Evolutionary conservation across 2,797 vertebrate species (phyloP), one percentile per base, ranked within the genome.

Genomic region (Cyclopterus lumpus): DNA sequence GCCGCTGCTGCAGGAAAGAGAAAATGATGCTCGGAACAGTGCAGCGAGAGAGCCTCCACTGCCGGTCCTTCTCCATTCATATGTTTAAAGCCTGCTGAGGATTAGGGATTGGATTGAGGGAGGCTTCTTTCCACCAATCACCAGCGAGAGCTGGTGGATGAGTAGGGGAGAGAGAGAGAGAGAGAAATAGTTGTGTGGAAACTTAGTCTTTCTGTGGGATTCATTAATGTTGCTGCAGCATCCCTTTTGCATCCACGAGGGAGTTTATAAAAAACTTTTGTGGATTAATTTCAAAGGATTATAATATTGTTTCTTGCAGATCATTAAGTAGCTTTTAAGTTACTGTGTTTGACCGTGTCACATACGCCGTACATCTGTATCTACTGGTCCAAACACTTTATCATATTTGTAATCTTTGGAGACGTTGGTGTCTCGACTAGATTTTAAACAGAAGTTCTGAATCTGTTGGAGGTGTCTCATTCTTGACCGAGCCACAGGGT

Each of bases 41-140:
- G 79, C 64, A 62, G 77, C 5, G 67, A 67, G 71, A 72, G 61
- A 77, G 69, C 58, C 5, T n/a, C 20, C 18, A 55, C 67, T 12
- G 51, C 71, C 15, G 14, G 62, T 81, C 74, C 65, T 82, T 71
- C 73, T 75, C 75, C 78, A 78, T 71, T 83, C 89, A 78, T 71
- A 78, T 75, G 76, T 79, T 77, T 57, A 73, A 84, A 86, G 74
- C 60, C 75, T 73, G 76, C 40, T 77, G 82, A 73, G 74, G 71
- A 83, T 85, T 74, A 71, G 75, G 70, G 85, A 81, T 84, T 85
- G 88, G 83, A 84, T 62, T 79, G 60, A 79, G 57, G 72, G 63
- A 80, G 67, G 77, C 44, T 83, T 81, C 80, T 77, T 73, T 83
- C 81, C 75, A 1, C 89, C 88, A 88, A 89, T 91, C 84, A 88